phyloP scores from a whole-genome alignment of 1,140 invertebrate genomes.

The Plutomurus gul region DNA sequence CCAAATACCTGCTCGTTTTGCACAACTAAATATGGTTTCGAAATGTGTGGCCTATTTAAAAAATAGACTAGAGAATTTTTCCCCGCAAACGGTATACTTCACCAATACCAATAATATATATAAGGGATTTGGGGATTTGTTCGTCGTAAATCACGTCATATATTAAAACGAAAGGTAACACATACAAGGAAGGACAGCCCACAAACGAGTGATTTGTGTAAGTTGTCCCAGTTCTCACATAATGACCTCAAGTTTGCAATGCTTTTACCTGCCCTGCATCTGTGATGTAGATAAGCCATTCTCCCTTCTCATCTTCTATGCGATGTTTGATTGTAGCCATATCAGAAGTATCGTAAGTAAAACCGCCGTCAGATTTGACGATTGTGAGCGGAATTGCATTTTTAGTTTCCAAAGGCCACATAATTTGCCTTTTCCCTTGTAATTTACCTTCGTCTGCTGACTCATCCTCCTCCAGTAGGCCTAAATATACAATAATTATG shows the following conservation, averaged over 20 bases:
- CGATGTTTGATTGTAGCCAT: slow-evolving; percentile 89
- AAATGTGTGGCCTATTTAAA: slow-evolving; percentile 72
- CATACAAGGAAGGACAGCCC: too few species aligned
- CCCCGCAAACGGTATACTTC: not conserved
- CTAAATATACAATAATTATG: slow-evolving; percentile 52
- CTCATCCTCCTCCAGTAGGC: slow-evolving; percentile 81
- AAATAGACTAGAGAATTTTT: slow-evolving; percentile 35
- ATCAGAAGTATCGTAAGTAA: slow-evolving; percentile 99
- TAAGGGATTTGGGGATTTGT: too few species aligned
- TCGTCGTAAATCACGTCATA: too few species aligned
- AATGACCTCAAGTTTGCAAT: too few species aligned
- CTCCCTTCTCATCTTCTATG: slow-evolving; percentile 82
- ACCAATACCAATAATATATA: too few species aligned
- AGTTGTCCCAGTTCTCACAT: too few species aligned
- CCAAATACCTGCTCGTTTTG: slow-evolving; percentile 71
- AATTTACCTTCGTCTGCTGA: slow-evolving; percentile 32
- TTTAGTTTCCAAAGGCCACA: slow-evolving; percentile 71
- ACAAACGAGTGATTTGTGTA: too few species aligned
- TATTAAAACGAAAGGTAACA: too few species aligned
- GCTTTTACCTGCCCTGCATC: slow-evolving; percentile 85
- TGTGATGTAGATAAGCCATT: slow-evolving; percentile 94
- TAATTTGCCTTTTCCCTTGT: slow-evolving; percentile 77
- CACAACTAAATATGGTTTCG: slow-evolving; percentile 73
- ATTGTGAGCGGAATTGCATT: slow-evolving; percentile 84
- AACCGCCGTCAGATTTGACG: slow-evolving; percentile 97